phyloP scores from a whole-genome alignment of 2,797 vertebrate genomes.

The Fringilla coelebs region DNA sequence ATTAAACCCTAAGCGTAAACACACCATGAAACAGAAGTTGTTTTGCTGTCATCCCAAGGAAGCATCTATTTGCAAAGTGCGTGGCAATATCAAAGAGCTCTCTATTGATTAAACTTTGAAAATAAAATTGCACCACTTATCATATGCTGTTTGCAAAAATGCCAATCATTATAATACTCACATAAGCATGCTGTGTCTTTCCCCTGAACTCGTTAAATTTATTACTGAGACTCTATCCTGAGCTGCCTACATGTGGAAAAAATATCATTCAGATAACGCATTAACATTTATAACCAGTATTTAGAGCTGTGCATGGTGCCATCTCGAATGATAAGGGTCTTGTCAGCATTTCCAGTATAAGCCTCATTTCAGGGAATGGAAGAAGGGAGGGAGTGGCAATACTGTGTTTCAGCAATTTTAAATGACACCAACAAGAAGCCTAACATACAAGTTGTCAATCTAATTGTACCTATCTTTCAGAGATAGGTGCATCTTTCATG shows the following conservation, averaged over 20 bases:
- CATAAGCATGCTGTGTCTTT: slow-evolving; percentile 24
- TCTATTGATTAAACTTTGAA: slow-evolving; percentile 63
- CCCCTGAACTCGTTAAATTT: slow-evolving; percentile 22
- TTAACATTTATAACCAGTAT: slow-evolving; percentile 59
- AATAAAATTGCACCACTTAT: slow-evolving; percentile 56
- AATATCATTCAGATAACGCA: slow-evolving; percentile 35
- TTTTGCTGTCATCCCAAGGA: slow-evolving; percentile 27
- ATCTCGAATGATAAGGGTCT: slow-evolving; percentile 32
- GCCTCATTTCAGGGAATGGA: background rate
- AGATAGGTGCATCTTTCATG: background rate
- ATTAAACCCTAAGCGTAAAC: slow-evolving; percentile 1
- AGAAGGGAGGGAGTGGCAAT: background rate
- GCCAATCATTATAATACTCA: slow-evolving; percentile 52
- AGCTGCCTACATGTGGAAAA: slow-evolving; percentile 46
- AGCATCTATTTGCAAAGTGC: slow-evolving; percentile 32
- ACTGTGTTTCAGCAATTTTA: background rate
- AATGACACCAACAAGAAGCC: background rate
- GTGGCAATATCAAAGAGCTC: slow-evolving; percentile 37
- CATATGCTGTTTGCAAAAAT: slow-evolving; percentile 55
- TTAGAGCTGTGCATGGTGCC: slow-evolving; percentile 33
- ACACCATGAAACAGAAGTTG: background rate
- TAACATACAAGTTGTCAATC: background rate
- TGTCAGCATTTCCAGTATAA: slow-evolving; percentile 17
- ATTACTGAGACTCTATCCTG: slow-evolving; percentile 6
- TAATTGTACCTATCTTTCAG: background rate